Conservation (phyloP, 2,797 vertebrate genomes). For the Protonibea diacanthus region DNA sequence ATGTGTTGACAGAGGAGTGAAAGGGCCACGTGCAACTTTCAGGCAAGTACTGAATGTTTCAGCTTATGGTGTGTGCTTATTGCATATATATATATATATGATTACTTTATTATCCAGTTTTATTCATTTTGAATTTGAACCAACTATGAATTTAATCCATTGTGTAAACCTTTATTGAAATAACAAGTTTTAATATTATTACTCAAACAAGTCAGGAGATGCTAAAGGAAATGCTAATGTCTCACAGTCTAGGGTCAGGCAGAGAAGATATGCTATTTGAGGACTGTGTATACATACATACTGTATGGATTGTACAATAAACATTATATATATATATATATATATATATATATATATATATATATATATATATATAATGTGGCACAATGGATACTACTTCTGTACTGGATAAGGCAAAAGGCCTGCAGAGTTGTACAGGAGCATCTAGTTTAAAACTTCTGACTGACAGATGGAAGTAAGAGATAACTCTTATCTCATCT, state of each 20-base stretch:
- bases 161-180: conserved; percentile 3
- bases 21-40: neutral
- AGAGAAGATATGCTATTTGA: conserved; percentile 20
- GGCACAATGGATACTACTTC: neutral
- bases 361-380: neutral
- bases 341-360: no score
- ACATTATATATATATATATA: neutral
- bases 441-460: neutral
- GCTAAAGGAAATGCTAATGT: no score
- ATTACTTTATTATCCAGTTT: conserved; percentile 21
- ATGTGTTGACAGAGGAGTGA: neutral
- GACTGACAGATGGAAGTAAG: neutral
- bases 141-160: conserved; percentile 36
- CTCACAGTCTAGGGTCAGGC: conserved; percentile 14
- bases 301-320: conserved; percentile 44
- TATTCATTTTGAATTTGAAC: conserved; percentile 23
- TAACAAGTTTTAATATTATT: conserved; percentile 13
- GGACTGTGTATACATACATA: conserved; percentile 20
- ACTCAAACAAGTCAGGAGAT: conserved; percentile 7
- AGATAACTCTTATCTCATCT: conserved; percentile 20
- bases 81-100: conserved; percentile 32
- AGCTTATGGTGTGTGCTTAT: conserved; percentile 1
- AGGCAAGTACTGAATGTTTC: conserved; percentile 6
- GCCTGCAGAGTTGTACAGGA: neutral
- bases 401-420: neutral